These are phyloP conservation scores for Diorhabda sublineata DNA, from an alignment of 1,140 invertebrate genomes.

Conservation along the genomic window DNA sequence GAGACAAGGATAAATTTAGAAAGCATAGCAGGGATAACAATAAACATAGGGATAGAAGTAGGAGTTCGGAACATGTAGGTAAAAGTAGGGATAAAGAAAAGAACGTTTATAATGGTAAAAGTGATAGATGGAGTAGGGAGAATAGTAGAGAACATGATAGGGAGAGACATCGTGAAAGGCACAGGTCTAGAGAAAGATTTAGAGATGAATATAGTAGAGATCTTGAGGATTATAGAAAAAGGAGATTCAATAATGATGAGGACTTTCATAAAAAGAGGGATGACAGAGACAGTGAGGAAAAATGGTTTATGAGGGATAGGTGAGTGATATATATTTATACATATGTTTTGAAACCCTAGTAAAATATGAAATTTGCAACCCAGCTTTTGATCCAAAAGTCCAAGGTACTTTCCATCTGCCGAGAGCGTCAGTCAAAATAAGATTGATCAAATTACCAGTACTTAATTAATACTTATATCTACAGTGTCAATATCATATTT, in stretches of 20 bases:
- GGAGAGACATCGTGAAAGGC: constrained; percentile 44
- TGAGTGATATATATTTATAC: constrained; percentile 6
- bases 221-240: constrained; percentile 19
- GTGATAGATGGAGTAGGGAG: constrained; percentile 13
- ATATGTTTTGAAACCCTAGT: too few species aligned
- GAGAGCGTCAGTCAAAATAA: too few species aligned
- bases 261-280: constrained; percentile 38
- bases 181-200: constrained; percentile 44
- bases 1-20: constrained; percentile 36
- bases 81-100: constrained; percentile 29
- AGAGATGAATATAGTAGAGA: constrained; percentile 31
- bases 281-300: constrained; percentile 37
- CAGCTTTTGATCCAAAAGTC: too few species aligned
- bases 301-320: constrained; percentile 29
- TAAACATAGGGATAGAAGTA: constrained; percentile 31
- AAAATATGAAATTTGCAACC: too few species aligned
- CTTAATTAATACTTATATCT: too few species aligned
- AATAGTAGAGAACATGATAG: constrained; percentile 42
- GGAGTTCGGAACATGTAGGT: constrained; percentile 31
- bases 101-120: constrained; percentile 7
- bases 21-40: constrained; percentile 26
- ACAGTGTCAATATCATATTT: too few species aligned
- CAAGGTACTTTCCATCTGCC: too few species aligned
- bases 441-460: too few species aligned
- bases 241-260: constrained; percentile 25